Percentiles rank a stretch among this genome's conserved stretches.
Evolutionary conservation across 2,797 vertebrate species (phyloP).

Genomic region (Cirrhinus molitorella): DNA sequence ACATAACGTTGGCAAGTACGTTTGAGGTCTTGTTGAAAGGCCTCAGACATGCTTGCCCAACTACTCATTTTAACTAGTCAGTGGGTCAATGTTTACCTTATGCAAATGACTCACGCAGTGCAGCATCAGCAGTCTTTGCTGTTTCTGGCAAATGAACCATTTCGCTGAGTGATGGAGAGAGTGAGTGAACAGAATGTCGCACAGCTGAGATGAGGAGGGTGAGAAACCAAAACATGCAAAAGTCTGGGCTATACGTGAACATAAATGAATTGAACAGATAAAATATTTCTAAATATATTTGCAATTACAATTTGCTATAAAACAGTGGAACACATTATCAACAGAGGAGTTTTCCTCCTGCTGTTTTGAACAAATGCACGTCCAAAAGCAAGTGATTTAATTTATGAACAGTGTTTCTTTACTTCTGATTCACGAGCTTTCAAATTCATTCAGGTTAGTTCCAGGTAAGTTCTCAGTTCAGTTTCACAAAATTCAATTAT

Average conservation of each 20-base stretch:
- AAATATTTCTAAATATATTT: neutral
- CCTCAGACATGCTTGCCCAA: slow-evolving; percentile 32
- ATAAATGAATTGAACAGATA: neutral
- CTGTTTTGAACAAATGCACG: neutral
- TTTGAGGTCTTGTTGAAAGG: slow-evolving; percentile 42
- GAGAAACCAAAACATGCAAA: neutral
- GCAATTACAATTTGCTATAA: neutral
- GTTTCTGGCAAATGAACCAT: slow-evolving; percentile 21
- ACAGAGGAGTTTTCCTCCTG: neutral
- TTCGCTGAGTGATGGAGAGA: slow-evolving; percentile 1
- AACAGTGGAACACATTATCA: neutral
- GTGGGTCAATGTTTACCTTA: slow-evolving; percentile 29
- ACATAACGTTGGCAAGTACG: slow-evolving; percentile 58
- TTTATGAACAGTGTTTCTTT: neutral
- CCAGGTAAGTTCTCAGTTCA: neutral
- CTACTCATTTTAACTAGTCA: slow-evolving; percentile 25
- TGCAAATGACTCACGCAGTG: slow-evolving; percentile 23
- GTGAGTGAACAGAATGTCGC: neutral
- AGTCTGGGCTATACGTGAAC: neutral
- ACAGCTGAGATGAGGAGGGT: neutral
- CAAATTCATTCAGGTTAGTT: neutral
- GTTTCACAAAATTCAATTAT: neutral
- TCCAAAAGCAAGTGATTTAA: neutral
- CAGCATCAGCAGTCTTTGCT: slow-evolving; percentile 36
- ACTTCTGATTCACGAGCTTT: neutral